Evolutionary conservation across 2,113 vertebrate species (phyloP), one percentile per base, ranked within the genome.

Genomic region (Taxidea taxus): DNA sequence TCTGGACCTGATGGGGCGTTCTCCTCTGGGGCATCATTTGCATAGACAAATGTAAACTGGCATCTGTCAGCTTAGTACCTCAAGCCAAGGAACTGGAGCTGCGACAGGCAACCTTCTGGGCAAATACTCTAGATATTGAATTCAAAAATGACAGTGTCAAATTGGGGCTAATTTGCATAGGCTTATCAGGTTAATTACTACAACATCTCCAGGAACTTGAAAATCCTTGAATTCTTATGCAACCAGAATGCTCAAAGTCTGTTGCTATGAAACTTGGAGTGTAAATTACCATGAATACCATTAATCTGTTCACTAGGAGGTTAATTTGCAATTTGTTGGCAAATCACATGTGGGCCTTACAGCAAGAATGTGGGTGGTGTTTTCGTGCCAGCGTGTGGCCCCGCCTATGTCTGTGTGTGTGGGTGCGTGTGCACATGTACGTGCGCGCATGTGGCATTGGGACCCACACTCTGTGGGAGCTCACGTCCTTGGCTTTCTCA

Each of bases 271-370:
- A 98, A 98, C 97, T 97, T 97, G 75, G 96, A 96, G 90, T 95
- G 90, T 97, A 98, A 97, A 97, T 98, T 98, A 96, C 96, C 98
- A 96, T 96, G 96, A 98, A 98, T 97, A 97, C 95, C 96, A 96
- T 97, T 98, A 98, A 98, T 98, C 97, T 97, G 97, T 98, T 98
- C 97, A 97, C 97, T 97, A 97, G 96, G 97, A 98, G 97, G 96
- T 98, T 98, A 98, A 98, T 98, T 98, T 98, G 97, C 97, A 97
- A 90, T 98, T 98, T 98, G 97, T 98, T 98, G 97, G 97, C 97
- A 98, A 98, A 98, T 98, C 96, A 98, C 97, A 97, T 90, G 96
- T 98, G 97, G 74, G 80, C 97, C 98, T 97, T 98, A 97, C 92
- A 97, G 96, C 95, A 97, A 97, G 93, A 97, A 83, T 91, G 97